These are phyloP conservation scores for Hipposideros larvatus DNA, from an alignment of 2,797 vertebrate genomes.

Conservation along the genomic window DNA sequence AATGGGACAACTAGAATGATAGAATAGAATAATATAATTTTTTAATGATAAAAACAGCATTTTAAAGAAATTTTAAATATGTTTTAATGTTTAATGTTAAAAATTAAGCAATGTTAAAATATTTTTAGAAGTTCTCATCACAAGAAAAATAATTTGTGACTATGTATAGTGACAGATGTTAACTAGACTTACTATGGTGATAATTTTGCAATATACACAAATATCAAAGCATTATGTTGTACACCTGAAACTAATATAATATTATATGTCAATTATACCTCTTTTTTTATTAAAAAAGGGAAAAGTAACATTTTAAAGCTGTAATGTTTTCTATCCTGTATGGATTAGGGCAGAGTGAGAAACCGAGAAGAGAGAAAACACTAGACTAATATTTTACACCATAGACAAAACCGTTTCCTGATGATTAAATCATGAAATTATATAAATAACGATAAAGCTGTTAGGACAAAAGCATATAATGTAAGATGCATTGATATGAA, in stretches of 20 bases:
- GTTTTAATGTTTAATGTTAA: background rate
- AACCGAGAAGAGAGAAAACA: background rate
- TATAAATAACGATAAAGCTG: background rate
- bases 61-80: background rate
- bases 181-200: background rate
- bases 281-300: background rate
- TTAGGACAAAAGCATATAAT: background rate
- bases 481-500: background rate
- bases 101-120: background rate
- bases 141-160: background rate
- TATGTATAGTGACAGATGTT: background rate
- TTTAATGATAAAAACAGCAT: background rate
- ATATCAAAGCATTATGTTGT: background rate
- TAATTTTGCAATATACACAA: background rate
- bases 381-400: background rate
- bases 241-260: background rate
- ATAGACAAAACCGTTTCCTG: background rate
- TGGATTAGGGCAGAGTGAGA: background rate
- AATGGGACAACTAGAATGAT: background rate
- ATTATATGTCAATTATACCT: background rate
- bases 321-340: background rate
- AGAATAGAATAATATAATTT: background rate
- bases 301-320: background rate
- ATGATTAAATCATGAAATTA: background rate
- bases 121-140: background rate